phyloP scores from a whole-genome alignment of 2,888 invertebrate species.

The Galerucella pusilla region DNA sequence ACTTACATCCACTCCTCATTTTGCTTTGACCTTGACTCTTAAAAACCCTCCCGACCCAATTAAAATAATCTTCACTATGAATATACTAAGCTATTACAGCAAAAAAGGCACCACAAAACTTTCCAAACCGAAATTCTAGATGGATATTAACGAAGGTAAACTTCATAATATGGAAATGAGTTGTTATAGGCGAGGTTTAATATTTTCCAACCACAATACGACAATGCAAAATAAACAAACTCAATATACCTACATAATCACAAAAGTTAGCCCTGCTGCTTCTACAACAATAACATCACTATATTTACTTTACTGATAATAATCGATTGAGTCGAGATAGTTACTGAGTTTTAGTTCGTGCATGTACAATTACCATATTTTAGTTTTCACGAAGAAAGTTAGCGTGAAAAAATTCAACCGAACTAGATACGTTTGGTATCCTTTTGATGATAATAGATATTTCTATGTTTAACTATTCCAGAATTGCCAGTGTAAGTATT shows the following conservation, averaged over 20 bases:
- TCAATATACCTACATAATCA: neutral
- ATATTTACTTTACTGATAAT: neutral
- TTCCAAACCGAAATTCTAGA: neutral
- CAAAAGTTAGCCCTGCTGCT: neutral
- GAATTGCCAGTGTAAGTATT: too few relatives aligned
- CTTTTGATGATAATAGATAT: too few relatives aligned
- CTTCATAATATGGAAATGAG: neutral
- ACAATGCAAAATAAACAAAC: slow-evolving; percentile 2
- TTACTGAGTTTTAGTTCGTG: neutral
- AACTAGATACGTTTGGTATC: too few relatives aligned
- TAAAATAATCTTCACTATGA: too few relatives aligned
- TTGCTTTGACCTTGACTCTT: too few relatives aligned
- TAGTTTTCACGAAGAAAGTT: neutral
- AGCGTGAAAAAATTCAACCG: too few relatives aligned
- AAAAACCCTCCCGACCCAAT: too few relatives aligned
- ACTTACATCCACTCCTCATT: too few relatives aligned
- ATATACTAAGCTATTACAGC: neutral
- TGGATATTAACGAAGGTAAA: neutral
- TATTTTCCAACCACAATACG: slow-evolving; percentile 4
- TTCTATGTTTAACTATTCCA: too few relatives aligned
- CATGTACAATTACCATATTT: neutral
- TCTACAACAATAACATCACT: neutral
- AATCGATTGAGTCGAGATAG: neutral
- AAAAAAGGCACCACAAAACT: neutral
- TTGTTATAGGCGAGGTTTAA: neutral